Evolutionary conservation across 2,797 vertebrate genomes (phyloP).

Genomic region (Sebastes matsubarae): DNA sequence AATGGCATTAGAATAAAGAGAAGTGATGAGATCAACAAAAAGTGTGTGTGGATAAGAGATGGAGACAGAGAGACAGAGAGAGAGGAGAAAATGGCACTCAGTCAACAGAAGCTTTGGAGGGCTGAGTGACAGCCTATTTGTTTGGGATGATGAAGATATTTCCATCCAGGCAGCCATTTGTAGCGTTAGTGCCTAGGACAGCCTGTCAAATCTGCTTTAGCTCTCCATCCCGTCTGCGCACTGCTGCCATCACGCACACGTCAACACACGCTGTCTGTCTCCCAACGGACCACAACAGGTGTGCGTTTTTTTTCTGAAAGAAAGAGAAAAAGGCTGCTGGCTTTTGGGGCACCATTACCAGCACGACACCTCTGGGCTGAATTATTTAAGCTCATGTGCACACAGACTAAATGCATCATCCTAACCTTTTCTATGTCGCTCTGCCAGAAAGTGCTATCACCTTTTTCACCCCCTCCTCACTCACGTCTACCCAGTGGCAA

Average conservation of each 20-base stretch:
- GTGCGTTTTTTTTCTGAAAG: conserved; percentile 23
- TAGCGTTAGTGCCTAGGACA: conserved; percentile 66
- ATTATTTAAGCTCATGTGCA: conserved; percentile 47
- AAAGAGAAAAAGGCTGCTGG: background rate
- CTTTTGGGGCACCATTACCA: conserved; percentile 47
- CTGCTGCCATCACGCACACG: conserved; percentile 37
- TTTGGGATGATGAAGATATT: conserved; percentile 78
- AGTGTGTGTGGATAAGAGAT: background rate
- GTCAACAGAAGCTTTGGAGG: conserved; percentile 45
- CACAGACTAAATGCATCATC: conserved; percentile 34
- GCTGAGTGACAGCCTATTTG: conserved; percentile 69
- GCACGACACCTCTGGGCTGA: conserved; percentile 48
- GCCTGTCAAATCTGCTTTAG: conserved; percentile 74
- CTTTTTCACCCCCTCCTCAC: background rate
- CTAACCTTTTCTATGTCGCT: conserved; percentile 21
- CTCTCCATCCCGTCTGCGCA: conserved; percentile 55
- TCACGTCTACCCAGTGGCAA: conserved; percentile 14
- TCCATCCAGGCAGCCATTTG: conserved; percentile 72
- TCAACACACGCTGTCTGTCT: conserved; percentile 37
- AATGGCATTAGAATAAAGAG: conserved; percentile 17
- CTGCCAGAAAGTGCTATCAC: background rate
- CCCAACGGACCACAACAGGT: conserved; percentile 61
- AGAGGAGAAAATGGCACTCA: conserved; percentile 31
- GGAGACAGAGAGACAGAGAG: conserved; percentile 1
- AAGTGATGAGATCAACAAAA: conserved; percentile 29